Evolutionary conservation across 2,797 vertebrate genomes (phyloP).

Genomic region (Notoglanidium macrostoma): DNA sequence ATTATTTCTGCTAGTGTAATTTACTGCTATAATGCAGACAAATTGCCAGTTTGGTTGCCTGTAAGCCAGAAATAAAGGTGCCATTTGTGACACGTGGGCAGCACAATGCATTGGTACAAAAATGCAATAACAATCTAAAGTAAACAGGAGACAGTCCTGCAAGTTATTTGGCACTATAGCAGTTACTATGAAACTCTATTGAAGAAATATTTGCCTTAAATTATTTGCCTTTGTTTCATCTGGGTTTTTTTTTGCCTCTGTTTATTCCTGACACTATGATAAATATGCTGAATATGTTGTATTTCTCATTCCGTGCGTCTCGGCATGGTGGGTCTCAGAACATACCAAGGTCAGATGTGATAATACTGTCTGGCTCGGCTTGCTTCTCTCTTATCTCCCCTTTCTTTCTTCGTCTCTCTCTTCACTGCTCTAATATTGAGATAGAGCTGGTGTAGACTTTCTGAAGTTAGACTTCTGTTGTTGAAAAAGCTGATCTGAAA

Average conservation of each 20-base stretch:
- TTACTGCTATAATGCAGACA: not conserved
- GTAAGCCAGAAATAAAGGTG: not conserved
- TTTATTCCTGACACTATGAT: not conserved
- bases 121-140: no score
- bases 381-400: not conserved
- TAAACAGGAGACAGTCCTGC: not conserved
- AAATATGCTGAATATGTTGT: not conserved
- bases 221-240: not conserved
- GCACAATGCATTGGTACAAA: no score
- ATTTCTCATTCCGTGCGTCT: not conserved
- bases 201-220: not conserved
- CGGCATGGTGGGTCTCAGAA: not conserved
- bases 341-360: not conserved
- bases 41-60: no score
- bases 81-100: no score
- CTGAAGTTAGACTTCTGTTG: not conserved
- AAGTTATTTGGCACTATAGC: not conserved
- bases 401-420: not conserved
- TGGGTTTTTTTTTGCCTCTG: not conserved
- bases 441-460: not conserved
- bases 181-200: no score
- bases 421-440: not conserved
- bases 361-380: not conserved
- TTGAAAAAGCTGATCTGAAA: not conserved
- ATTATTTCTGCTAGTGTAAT: not conserved